A percentile compares a stretch with the other conserved stretches of the same genome.
Conservation (phyloP, 2,888 invertebrate genomes). For the Eledone cirrhosa region DNA sequence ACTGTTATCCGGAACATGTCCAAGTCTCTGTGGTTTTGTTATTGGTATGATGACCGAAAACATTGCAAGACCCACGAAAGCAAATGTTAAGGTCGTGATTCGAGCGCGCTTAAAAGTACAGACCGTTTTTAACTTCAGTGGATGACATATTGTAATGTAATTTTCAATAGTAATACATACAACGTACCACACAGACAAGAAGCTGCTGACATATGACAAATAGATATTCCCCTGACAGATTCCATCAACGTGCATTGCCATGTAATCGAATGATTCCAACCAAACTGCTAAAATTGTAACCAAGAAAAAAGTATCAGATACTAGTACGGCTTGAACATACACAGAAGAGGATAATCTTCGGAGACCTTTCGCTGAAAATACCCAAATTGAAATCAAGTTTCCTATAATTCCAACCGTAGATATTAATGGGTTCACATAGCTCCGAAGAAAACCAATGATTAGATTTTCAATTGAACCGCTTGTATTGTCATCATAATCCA, state of each 20-base stretch:
- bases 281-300: constrained; percentile 43
- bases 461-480: background rate
- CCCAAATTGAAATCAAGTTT: constrained; percentile 42
- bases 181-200: constrained; percentile 45
- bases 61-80: constrained; percentile 26
- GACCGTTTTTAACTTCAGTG: constrained; percentile 35
- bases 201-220: constrained; percentile 41
- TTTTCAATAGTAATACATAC: constrained; percentile 45
- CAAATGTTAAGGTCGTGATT: constrained; percentile 32
- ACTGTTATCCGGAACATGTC: background rate
- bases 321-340: constrained; percentile 42
- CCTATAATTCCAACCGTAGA: constrained; percentile 44
- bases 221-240: constrained; percentile 39
- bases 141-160: constrained; percentile 43
- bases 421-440: constrained; percentile 41
- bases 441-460: background rate
- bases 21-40: background rate
- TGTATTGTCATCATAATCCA: too few species aligned
- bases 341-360: constrained; percentile 46
- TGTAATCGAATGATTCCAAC: constrained; percentile 44
- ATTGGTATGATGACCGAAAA: constrained; percentile 29
- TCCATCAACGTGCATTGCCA: constrained; percentile 38
- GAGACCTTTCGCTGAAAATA: constrained; percentile 42
- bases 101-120: constrained; percentile 39
- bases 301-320: constrained; percentile 44